Percentiles rank a stretch among this genome's conserved stretches.
These are phyloP conservation scores for Collichthys lucidus DNA, from an alignment of 2,113 vertebrate species.

Conservation along the genomic window DNA sequence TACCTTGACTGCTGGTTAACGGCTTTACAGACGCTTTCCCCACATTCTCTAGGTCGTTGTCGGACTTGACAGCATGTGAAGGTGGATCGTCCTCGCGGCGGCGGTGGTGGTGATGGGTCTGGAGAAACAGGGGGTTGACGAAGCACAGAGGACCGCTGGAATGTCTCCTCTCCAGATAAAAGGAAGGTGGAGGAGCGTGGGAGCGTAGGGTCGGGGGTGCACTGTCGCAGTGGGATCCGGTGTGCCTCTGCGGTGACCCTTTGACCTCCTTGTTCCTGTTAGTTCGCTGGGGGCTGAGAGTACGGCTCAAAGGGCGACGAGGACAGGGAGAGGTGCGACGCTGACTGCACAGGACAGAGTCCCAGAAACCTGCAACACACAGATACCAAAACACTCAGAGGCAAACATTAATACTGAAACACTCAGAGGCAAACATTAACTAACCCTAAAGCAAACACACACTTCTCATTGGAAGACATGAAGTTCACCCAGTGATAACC, in stretches of 20 bases:
- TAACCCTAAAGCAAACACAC: background rate
- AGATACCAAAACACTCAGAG: constrained; percentile 30
- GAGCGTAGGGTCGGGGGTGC: constrained; percentile 87
- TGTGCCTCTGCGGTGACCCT: constrained; percentile 29
- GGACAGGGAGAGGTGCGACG: constrained; percentile 78
- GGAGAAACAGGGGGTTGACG: constrained; percentile 93
- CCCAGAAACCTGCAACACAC: constrained; percentile 90
- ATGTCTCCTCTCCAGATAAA: constrained; percentile 86
- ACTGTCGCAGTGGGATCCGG: constrained; percentile 87
- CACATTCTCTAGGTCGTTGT: constrained; percentile 56
- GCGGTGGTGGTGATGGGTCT: constrained; percentile 85
- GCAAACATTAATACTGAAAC: constrained; percentile 46
- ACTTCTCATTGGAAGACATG: background rate
- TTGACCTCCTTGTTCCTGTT: constrained; percentile 45
- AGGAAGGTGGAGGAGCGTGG: constrained; percentile 81
- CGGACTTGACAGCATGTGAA: background rate
- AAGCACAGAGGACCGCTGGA: constrained; percentile 91
- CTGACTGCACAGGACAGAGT: constrained; percentile 87
- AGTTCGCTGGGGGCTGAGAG: constrained; percentile 75
- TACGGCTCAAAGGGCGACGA: constrained; percentile 79
- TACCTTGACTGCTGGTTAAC: background rate
- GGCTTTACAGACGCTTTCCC: background rate
- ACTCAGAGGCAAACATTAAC: constrained; percentile 44
- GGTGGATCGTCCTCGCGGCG: constrained; percentile 48
- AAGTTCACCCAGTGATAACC: background rate